Evolutionary conservation across 1,140 invertebrate species (phyloP), one percentile per base, ranked within the genome.

Genomic region (Thaumetopoea pityocampa): DNA sequence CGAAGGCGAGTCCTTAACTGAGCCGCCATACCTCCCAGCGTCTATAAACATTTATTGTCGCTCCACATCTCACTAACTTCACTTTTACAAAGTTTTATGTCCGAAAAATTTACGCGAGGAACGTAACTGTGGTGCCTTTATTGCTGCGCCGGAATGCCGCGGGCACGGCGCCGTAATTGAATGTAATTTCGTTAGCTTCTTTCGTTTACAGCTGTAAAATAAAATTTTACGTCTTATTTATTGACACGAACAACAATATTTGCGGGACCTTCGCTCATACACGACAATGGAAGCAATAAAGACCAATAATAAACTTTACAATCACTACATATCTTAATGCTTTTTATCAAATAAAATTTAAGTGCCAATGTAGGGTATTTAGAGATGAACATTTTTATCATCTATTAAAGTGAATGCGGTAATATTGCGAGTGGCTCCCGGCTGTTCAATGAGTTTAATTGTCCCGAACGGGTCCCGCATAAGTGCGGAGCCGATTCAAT

Each of bases 81-180:
- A 79, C 74, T 84, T 84, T 81, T 84, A 73, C 67, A 71, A 54
- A 76, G 73, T 81, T 84, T 84, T 84, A 84, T 61, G 80, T 84
- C 71, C 69, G 69, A 84, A 84, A 83, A 81, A 84, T 81, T 77
- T 81, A 84, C 80, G 80, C 73, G 61, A 52, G 40, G 54, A 67
- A 72, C 71, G 68, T 68, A 66, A 60, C 56, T 66, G 38, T 67
- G 60, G 44, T 53, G 63, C 59, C 67, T 81, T 84, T 84, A 84
- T 84, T 77, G 74, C 79, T 26, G 50, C 41, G 37, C 51, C 47
- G 59, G 77, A 77, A 83, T 83, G 74, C 55, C 67, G 62, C 70
- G 61, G 70, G 57, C 67, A 52, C 47, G 59, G 54, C 64, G 53
- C 47, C 57, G 62, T 79, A 81, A 83, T 83, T 83, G 79, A 81